Conservation (phyloP, 2,797 vertebrate species). For the Buceros bicornis region DNA sequence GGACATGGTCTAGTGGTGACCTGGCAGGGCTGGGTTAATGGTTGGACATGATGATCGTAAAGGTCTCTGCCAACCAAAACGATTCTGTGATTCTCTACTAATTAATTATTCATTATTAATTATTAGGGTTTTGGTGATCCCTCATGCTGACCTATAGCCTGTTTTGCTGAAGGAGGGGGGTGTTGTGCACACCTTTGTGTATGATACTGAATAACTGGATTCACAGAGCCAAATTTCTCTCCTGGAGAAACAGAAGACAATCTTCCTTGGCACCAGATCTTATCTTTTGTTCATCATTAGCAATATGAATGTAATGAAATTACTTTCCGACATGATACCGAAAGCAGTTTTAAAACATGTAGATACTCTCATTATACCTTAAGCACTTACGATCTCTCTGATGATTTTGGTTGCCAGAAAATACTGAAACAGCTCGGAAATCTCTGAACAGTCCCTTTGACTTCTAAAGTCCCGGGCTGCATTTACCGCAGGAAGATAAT, state of each 20-base stretch:
- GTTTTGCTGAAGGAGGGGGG: neutral
- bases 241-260: neutral
- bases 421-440: neutral
- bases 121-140: neutral
- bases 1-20: too few species aligned
- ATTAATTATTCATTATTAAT: neutral
- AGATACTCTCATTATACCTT: neutral
- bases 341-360: neutral
- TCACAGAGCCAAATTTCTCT: neutral
- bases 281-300: neutral
- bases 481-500: neutral
- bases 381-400: neutral
- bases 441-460: neutral
- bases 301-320: neutral
- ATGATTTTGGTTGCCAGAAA: neutral
- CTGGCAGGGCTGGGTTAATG: too few species aligned
- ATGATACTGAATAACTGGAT: neutral
- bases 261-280: neutral
- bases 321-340: neutral
- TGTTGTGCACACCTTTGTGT: fast-evolving
- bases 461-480: neutral
- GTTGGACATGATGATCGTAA: too few species aligned
- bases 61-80: too few species aligned
- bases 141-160: neutral
- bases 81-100: neutral